These are phyloP conservation scores for Pseudorhombus dupliciocellatus DNA, from an alignment of 2,113 vertebrate genomes.

Conservation along the genomic window DNA sequence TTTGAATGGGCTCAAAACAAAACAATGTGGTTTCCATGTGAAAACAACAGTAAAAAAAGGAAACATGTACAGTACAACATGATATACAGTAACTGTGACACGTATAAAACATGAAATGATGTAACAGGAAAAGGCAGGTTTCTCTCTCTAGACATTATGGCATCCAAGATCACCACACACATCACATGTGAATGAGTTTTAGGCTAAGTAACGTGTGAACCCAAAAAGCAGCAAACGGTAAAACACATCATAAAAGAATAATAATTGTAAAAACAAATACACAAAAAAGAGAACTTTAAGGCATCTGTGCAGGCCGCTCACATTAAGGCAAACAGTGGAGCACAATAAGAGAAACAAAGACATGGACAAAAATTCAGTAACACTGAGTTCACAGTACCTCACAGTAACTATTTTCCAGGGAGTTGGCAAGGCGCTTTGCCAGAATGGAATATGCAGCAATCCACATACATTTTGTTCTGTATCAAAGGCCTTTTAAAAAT, in stretches of 20 bases:
- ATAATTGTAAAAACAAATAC: conserved; percentile 19
- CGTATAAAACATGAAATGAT: conserved; percentile 35
- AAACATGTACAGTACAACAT: conserved; percentile 27
- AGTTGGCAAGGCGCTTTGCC: conserved; percentile 1
- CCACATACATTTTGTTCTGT: conserved; percentile 27
- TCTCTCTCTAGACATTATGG: conserved; percentile 45
- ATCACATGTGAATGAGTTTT: conserved; percentile 20
- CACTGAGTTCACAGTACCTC: conserved; percentile 67
- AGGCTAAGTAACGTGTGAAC: conserved; percentile 33
- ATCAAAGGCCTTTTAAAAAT: conserved; percentile 12
- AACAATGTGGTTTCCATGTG: conserved; percentile 19
- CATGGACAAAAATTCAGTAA: conserved; percentile 46
- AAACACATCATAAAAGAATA: not conserved
- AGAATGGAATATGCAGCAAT: conserved; percentile 12
- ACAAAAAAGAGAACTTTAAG: conserved; percentile 30
- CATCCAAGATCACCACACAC: conserved; percentile 41
- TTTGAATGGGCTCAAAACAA: conserved; percentile 43
- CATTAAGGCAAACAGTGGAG: conserved; percentile 26
- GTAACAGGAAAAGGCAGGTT: conserved; percentile 22
- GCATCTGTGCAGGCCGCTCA: conserved; percentile 14
- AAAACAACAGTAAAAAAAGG: conserved; percentile 37
- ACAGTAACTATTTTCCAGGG: conserved; percentile 15
- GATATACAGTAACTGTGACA: conserved; percentile 22
- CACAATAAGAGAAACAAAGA: conserved; percentile 32
- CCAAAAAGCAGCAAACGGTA: conserved; percentile 50